phyloP scores from a whole-genome alignment of 2,797 vertebrate species.

The Molothrus ater region DNA sequence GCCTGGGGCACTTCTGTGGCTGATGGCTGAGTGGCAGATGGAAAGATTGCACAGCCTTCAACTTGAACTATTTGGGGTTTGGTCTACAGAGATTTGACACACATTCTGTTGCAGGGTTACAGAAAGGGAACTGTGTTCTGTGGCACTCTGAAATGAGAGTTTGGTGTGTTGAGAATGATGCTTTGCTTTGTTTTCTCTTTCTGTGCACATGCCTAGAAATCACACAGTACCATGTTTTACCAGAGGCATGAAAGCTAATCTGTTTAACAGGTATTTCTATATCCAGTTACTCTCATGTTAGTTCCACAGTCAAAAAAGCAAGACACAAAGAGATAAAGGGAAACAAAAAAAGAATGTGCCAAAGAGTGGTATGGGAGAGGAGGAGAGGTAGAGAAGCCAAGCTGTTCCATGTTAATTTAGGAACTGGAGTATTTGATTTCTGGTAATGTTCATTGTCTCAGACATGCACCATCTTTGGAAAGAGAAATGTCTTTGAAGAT shows the following conservation, averaged over 20 bases:
- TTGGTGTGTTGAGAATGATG: not conserved
- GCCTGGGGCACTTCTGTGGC: not conserved
- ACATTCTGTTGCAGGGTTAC: not conserved
- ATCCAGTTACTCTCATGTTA: not conserved
- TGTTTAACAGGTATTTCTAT: not conserved
- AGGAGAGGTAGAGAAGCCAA: not conserved
- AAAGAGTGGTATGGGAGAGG: not conserved
- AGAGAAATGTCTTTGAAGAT: slow-evolving; percentile 16
- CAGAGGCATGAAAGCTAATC: not conserved
- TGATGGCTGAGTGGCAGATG: not conserved
- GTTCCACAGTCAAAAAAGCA: not conserved
- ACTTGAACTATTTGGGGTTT: not conserved
- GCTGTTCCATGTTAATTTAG: not conserved
- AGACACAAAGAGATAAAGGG: not conserved
- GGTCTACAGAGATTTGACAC: not conserved
- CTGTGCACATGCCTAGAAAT: not conserved
- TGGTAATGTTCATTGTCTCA: not conserved
- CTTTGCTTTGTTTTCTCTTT: not conserved
- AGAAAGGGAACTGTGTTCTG: not conserved
- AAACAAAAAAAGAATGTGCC: not conserved
- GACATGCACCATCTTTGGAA: slow-evolving; percentile 20
- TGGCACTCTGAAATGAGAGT: not conserved
- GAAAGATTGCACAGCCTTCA: not conserved
- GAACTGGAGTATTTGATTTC: not conserved
- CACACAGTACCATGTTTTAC: not conserved